A percentile compares a stretch with the other conserved stretches of the same genome.
Conservation (phyloP, 2,113 vertebrate genomes). For the Oxyruncus cristatus region DNA sequence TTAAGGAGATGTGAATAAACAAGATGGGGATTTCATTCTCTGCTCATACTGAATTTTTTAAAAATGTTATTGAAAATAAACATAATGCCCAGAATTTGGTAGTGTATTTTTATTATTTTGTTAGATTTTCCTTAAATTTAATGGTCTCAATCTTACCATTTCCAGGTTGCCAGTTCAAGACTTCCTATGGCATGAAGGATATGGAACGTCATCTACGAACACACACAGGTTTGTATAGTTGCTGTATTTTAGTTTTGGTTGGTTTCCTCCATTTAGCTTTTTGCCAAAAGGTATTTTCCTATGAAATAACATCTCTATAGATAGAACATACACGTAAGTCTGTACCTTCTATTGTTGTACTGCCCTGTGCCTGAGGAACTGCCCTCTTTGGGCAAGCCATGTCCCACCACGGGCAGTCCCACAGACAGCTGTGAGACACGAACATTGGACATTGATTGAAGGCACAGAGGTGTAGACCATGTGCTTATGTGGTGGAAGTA, state of each 20-base stretch:
- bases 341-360: neutral
- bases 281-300: neutral
- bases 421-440: neutral
- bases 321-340: neutral
- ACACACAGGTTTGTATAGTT: conserved; percentile 83
- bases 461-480: neutral
- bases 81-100: neutral
- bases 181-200: conserved; percentile 96
- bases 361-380: neutral
- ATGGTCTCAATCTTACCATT: neutral
- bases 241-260: neutral
- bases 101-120: neutral
- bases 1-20: neutral
- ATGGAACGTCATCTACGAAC: conserved; percentile 96
- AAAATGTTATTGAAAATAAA: neutral
- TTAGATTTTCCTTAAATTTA: neutral
- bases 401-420: rapidly evolving
- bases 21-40: neutral
- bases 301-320: neutral
- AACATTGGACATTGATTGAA: rapidly evolving
- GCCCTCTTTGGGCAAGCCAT: neutral
- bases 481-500: neutral
- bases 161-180: conserved; percentile 95
- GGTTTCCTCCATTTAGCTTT: neutral
- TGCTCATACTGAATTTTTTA: neutral